Conservation (phyloP, 1,140 invertebrate genomes). For the Leptopilina boulardi region DNA sequence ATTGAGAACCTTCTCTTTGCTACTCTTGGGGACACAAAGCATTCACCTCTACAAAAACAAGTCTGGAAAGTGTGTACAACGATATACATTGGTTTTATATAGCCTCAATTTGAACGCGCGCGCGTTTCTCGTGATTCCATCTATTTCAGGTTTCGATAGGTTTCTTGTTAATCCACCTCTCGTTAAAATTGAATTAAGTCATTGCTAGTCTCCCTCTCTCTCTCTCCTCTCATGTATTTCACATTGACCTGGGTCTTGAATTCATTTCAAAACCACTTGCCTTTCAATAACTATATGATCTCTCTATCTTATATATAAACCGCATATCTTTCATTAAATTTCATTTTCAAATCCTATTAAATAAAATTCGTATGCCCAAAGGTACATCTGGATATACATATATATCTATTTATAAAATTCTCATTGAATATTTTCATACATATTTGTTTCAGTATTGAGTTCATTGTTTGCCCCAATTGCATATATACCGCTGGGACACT, state of each 20-base stretch:
- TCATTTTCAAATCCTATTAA: background rate
- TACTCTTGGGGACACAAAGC: conserved; percentile 22
- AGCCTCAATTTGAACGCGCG: background rate
- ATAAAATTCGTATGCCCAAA: too few relatives aligned
- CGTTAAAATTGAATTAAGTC: conserved; percentile 1
- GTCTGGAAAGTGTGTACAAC: conserved; percentile 26
- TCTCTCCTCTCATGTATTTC: too few relatives aligned
- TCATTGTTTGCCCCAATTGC: background rate
- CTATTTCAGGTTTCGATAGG: background rate
- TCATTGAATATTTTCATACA: background rate
- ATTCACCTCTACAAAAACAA: conserved; percentile 24
- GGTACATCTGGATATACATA: too few relatives aligned
- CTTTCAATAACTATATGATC: background rate
- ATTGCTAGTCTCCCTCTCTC: background rate
- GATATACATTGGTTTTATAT: conserved; percentile 7
- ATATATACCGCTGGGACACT: background rate
- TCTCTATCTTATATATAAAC: background rate
- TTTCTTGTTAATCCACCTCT: background rate
- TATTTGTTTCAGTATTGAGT: background rate
- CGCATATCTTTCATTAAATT: too few relatives aligned
- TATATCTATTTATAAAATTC: background rate
- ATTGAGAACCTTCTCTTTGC: conserved; percentile 15
- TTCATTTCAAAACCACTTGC: background rate
- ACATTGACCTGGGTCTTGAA: background rate
- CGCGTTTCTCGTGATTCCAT: background rate